These are phyloP conservation scores for Valencia hispanica DNA, from an alignment of 2,797 vertebrate species.

Conservation along the genomic window DNA sequence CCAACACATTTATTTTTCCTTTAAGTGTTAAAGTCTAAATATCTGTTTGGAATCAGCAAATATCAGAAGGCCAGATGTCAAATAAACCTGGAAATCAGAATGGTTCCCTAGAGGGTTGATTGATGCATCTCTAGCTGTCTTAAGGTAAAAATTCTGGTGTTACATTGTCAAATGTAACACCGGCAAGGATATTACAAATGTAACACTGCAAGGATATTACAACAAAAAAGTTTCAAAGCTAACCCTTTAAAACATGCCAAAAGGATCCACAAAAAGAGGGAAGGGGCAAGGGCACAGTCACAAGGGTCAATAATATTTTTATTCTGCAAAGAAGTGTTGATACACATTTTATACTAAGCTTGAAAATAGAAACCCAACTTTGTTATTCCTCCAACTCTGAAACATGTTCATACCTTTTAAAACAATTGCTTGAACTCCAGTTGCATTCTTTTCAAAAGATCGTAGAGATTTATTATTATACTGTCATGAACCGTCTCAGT, in stretches of 20 bases:
- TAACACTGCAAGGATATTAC: background rate
- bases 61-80: background rate
- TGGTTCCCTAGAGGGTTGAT: background rate
- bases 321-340: background rate
- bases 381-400: background rate
- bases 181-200: background rate
- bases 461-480: constrained; percentile 10
- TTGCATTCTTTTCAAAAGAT: background rate
- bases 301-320: background rate
- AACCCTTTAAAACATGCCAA: background rate
- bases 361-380: background rate
- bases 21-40: background rate
- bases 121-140: background rate
- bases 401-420: background rate
- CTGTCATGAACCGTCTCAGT: constrained; percentile 11
- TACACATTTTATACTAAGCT: background rate
- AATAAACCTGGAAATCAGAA: background rate
- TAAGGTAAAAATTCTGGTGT: background rate
- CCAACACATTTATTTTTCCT: background rate
- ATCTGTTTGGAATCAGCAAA: background rate
- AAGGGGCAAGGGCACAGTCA: background rate
- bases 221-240: background rate
- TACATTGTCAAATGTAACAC: background rate
- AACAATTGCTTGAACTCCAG: constrained; percentile 2
- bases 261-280: background rate